Evolutionary conservation across 1,140 invertebrate species (phyloP).

Genomic region (Campoletis sonorensis): DNA sequence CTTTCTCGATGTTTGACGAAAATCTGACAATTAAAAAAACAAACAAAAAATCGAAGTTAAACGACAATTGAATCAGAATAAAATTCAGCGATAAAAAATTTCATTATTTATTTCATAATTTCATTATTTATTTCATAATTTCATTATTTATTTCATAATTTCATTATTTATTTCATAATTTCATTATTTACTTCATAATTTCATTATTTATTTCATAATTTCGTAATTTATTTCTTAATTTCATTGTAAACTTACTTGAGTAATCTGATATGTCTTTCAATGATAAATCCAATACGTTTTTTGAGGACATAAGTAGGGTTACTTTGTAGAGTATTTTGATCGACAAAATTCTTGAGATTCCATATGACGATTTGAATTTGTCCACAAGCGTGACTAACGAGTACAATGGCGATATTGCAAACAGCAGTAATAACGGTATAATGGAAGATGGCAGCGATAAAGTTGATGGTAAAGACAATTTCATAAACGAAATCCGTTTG

Average conservation of each 20-base stretch:
- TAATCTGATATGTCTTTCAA: constrained; percentile 50
- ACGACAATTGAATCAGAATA: too few relatives aligned
- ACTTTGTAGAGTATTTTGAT: too few relatives aligned
- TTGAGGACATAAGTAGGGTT: not conserved
- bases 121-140: too few relatives aligned
- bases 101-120: too few relatives aligned
- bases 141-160: too few relatives aligned
- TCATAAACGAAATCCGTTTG: constrained; percentile 52
- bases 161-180: too few relatives aligned
- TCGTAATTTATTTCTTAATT: too few relatives aligned
- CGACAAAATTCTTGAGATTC: constrained; percentile 46
- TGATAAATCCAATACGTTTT: constrained; percentile 32
- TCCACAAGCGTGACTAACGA: constrained; percentile 61
- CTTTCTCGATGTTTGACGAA: constrained; percentile 32
- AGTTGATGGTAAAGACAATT: constrained; percentile 54
- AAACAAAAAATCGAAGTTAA: not conserved
- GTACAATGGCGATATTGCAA: constrained; percentile 57
- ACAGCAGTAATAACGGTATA: constrained; percentile 54
- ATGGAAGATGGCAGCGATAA: constrained; percentile 51
- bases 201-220: too few relatives aligned
- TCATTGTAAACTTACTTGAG: too few relatives aligned
- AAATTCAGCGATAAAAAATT: too few relatives aligned
- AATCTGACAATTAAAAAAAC: constrained; percentile 31
- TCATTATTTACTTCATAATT: too few relatives aligned
- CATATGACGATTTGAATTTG: constrained; percentile 55